phyloP scores from a whole-genome alignment of 2,888 invertebrate species.

The Noctuana brunneofusca region DNA sequence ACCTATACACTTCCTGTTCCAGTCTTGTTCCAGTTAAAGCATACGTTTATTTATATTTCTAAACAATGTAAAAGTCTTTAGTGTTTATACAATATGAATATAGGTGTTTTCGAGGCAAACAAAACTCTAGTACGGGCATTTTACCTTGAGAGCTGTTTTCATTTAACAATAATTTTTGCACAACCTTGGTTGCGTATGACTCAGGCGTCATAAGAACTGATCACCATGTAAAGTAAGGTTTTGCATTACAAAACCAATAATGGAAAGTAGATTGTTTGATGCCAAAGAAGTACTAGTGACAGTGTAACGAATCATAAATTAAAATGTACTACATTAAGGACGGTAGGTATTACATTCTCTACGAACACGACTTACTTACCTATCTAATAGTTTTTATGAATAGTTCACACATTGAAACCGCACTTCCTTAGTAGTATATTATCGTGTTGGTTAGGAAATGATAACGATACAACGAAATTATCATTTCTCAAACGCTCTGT shows the following conservation, averaged over 20 bases:
- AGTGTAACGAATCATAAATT: conserved; percentile 8
- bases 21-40: neutral
- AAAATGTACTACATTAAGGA: neutral
- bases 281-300: conserved; percentile 4
- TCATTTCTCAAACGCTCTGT: conserved; percentile 37
- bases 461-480: conserved; percentile 52
- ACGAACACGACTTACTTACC: neutral
- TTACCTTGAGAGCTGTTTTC: conserved; percentile 46
- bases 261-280: conserved; percentile 37
- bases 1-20: neutral
- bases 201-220: conserved; percentile 46
- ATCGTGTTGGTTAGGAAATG: conserved; percentile 50
- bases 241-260: conserved; percentile 43
- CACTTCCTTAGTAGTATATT: conserved; percentile 47
- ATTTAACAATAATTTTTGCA: conserved; percentile 48
- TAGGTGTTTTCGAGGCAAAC: conserved; percentile 23
- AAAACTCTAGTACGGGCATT: conserved; percentile 40
- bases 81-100: conserved; percentile 9
- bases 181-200: conserved; percentile 51
- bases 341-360: neutral
- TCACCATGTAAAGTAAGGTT: conserved; percentile 43
- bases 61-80: conserved; percentile 13
- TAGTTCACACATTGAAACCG: conserved; percentile 33
- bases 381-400: conserved; percentile 3
- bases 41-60: neutral